Conservation (phyloP, 2,113 vertebrate genomes). For the Lamprologus callipterus region DNA sequence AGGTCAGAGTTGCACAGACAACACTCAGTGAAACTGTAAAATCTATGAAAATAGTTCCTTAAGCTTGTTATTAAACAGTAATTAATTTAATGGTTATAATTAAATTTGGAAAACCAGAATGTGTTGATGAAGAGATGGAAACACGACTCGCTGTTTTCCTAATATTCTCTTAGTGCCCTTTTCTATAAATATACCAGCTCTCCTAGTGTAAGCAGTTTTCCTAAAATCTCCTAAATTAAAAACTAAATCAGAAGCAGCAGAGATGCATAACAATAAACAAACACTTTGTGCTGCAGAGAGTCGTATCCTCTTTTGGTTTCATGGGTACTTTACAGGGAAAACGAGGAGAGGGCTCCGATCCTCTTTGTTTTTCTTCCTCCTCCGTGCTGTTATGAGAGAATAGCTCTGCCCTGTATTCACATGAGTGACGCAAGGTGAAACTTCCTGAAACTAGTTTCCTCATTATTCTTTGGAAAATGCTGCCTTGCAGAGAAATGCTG, state of each 20-base stretch:
- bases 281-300: rapidly evolving
- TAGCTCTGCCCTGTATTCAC: background rate
- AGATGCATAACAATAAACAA: background rate
- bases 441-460: background rate
- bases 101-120: background rate
- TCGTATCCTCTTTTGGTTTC: background rate
- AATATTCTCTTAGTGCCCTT: background rate
- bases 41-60: background rate
- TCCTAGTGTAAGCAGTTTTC: background rate
- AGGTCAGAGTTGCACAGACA: background rate
- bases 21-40: background rate
- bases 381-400: background rate
- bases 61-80: background rate
- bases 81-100: background rate
- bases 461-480: background rate
- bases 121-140: background rate
- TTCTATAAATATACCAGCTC: background rate
- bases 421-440: background rate
- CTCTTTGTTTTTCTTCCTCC: background rate
- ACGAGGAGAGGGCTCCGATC: background rate
- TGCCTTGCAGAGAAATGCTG: background rate
- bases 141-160: rapidly evolving
- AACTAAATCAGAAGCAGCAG: rapidly evolving
- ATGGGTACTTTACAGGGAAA: background rate
- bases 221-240: background rate